These are phyloP conservation scores for Melanogrammus aeglefinus DNA, from an alignment of 2,797 vertebrate genomes.

Conservation along the genomic window DNA sequence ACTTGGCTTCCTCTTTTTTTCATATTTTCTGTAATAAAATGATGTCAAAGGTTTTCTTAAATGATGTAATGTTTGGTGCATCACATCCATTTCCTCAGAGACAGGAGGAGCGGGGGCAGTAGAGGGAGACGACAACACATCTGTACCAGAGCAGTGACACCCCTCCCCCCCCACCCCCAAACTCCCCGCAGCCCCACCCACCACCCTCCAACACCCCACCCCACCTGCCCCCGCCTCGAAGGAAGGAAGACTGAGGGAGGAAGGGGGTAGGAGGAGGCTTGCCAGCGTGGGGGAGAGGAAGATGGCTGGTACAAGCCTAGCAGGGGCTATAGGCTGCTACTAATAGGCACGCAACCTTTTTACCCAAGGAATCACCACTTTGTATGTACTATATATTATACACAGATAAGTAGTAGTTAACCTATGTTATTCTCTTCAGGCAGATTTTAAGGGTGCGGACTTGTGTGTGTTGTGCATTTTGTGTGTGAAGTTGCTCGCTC, in stretches of 20 bases:
- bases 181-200: slow-evolving; percentile 16
- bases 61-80: background rate
- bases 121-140: slow-evolving; percentile 70
- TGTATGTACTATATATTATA: slow-evolving; percentile 60
- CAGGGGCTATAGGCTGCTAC: slow-evolving; percentile 1
- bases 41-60: background rate
- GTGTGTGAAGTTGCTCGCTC: slow-evolving; percentile 66
- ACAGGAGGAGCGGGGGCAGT: slow-evolving; percentile 77
- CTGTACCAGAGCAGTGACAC: slow-evolving; percentile 73
- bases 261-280: slow-evolving; percentile 51
- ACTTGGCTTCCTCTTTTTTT: too few species aligned
- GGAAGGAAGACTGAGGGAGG: slow-evolving; percentile 43
- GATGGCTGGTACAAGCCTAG: slow-evolving; percentile 37
- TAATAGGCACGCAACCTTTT: slow-evolving; percentile 53
- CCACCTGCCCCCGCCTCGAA: slow-evolving; percentile 60
- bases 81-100: slow-evolving; percentile 59
- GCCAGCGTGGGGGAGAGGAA: slow-evolving; percentile 34
- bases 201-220: background rate
- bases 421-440: slow-evolving; percentile 30
- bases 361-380: slow-evolving; percentile 60
- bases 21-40: background rate
- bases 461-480: slow-evolving; percentile 41
- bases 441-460: slow-evolving; percentile 53
- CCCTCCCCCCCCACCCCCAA: slow-evolving; percentile 6
- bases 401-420: slow-evolving; percentile 63